These are phyloP conservation scores for Sebastes trivittatus DNA, from an alignment of 2,797 vertebrate species.

Conservation along the genomic window DNA sequence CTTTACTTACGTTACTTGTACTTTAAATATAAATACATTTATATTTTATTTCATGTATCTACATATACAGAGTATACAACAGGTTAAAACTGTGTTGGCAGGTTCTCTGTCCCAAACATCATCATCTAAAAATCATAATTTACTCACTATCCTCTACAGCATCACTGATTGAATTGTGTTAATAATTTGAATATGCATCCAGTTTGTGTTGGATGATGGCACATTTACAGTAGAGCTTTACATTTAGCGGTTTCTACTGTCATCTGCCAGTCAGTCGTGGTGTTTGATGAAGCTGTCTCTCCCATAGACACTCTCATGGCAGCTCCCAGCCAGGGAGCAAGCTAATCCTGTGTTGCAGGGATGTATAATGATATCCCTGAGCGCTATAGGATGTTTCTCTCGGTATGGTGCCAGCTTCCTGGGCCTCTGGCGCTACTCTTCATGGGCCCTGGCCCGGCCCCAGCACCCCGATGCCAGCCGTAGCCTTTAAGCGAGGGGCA, in stretches of 20 bases:
- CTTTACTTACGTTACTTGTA: too few species aligned
- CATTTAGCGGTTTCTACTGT: constrained; percentile 21
- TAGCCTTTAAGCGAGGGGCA: constrained; percentile 82
- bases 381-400: constrained; percentile 81
- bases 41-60: background rate
- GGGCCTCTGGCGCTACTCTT: constrained; percentile 79
- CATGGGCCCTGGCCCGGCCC: constrained; percentile 70
- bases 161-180: background rate
- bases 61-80: background rate
- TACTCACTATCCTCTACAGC: too few species aligned
- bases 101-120: background rate
- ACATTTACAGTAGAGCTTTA: constrained; percentile 2
- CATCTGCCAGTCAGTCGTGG: constrained; percentile 40
- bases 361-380: constrained; percentile 85
- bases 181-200: background rate
- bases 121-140: background rate
- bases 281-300: constrained; percentile 78
- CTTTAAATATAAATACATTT: too few species aligned
- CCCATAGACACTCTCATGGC: constrained; percentile 56
- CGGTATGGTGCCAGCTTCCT: constrained; percentile 84
- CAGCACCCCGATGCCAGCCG: constrained; percentile 76
- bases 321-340: constrained; percentile 68
- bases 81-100: background rate
- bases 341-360: constrained; percentile 81
- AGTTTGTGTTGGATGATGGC: background rate